A percentile compares a stretch with the other conserved stretches of the same genome.
Conservation (phyloP, 1,140 invertebrate species). For the Drosophila neocordata region DNA sequence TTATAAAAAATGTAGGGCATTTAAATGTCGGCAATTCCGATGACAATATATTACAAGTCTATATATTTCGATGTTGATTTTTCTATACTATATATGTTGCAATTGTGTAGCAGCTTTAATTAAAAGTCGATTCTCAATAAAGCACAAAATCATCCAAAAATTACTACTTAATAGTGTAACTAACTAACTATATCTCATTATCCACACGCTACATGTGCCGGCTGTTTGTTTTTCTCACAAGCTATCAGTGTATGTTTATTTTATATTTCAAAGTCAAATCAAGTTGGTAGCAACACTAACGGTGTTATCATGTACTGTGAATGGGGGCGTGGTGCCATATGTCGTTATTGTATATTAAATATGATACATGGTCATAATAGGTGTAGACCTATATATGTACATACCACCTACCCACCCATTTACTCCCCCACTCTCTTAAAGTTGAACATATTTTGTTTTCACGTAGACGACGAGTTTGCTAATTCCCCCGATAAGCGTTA, state of each 20-base stretch:
- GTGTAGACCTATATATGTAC: neutral
- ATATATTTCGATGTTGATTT: constrained; percentile 47
- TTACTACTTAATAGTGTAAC: neutral
- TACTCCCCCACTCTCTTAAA: neutral
- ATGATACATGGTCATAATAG: neutral
- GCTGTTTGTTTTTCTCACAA: neutral
- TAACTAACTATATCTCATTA: neutral
- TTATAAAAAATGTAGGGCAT: constrained; percentile 60
- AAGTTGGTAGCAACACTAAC: neutral
- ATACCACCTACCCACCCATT: neutral
- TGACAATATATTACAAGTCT: constrained; percentile 72
- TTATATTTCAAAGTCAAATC: constrained; percentile 4
- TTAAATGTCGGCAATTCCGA: constrained; percentile 74
- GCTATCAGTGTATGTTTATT: neutral
- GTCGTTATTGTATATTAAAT: constrained; percentile 45
- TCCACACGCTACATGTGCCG: neutral
- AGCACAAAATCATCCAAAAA: constrained; percentile 44
- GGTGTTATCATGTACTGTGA: constrained; percentile 28
- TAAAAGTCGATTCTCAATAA: constrained; percentile 66
- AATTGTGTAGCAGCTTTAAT: constrained; percentile 32
- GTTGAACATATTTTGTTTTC: neutral
- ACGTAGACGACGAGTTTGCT: constrained; percentile 28
- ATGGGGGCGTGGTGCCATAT: constrained; percentile 25
- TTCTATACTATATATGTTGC: constrained; percentile 34
- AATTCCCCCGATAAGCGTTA: constrained; percentile 54